Conservation (phyloP, 2,888 invertebrate species). For the Acanthopleura granulata region DNA sequence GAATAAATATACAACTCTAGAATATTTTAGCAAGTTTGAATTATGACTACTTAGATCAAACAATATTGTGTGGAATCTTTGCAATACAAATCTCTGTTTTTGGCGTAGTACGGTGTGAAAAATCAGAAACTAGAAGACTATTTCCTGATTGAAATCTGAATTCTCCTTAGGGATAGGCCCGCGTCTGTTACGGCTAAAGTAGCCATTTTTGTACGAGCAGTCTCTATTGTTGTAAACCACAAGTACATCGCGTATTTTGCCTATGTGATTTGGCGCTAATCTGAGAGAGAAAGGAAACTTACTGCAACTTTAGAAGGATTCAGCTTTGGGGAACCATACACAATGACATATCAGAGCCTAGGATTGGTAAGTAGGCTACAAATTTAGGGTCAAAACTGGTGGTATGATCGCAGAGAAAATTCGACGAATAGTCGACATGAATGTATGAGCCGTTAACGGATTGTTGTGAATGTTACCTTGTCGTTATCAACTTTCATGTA, state of each 20-base stretch:
- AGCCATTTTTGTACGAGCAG: constrained; percentile 13
- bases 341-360: neutral
- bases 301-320: neutral
- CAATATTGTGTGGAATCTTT: no score
- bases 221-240: constrained; percentile 12
- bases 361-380: neutral
- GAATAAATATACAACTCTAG: no score
- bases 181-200: constrained; percentile 39
- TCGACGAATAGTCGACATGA: no score
- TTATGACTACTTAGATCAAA: no score
- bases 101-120: neutral
- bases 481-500: neutral
- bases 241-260: neutral
- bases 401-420: no score
- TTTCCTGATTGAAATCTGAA: constrained; percentile 32
- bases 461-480: no score
- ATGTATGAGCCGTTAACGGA: no score
- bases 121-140: constrained; percentile 1
- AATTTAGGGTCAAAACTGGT: neutral
- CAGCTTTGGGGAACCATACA: neutral
- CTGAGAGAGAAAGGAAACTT: neutral
- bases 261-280: constrained; percentile 7
- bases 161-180: constrained; percentile 52
- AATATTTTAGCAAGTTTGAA: no score
- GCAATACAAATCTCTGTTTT: no score